phyloP scores from a whole-genome alignment of 1,140 invertebrate species.

The Dendroctonus ponderosae region DNA sequence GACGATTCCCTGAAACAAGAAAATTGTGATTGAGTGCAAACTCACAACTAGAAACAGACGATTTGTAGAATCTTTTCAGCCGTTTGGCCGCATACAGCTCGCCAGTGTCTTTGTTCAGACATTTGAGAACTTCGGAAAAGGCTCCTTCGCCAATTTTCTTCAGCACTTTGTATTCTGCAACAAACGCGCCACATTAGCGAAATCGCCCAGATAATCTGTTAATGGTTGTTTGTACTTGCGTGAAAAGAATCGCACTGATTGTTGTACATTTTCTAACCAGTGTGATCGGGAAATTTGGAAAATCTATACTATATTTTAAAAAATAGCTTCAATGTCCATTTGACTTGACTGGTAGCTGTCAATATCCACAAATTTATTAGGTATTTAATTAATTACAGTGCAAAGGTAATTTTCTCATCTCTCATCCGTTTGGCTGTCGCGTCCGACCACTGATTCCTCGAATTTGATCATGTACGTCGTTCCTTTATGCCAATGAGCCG shows the following conservation, averaged over 20 bases:
- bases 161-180: slow-evolving; percentile 58
- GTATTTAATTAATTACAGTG: no score
- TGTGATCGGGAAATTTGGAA: no score
- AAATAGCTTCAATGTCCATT: no score
- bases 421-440: slow-evolving; percentile 92
- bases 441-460: slow-evolving; percentile 87
- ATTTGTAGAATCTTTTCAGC: slow-evolving; percentile 62
- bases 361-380: no score
- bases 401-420: slow-evolving; percentile 55
- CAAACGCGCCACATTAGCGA: background rate
- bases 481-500: slow-evolving; percentile 98
- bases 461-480: slow-evolving; percentile 99
- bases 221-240: slow-evolving; percentile 1
- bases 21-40: background rate
- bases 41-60: slow-evolving; percentile 11
- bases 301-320: no score
- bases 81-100: slow-evolving; percentile 62
- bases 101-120: slow-evolving; percentile 58
- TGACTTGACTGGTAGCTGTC: no score
- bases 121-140: slow-evolving; percentile 69
- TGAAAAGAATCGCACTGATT: slow-evolving; percentile 11
- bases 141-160: slow-evolving; percentile 65
- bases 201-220: background rate
- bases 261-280: slow-evolving; percentile 9
- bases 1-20: slow-evolving; percentile 54